phyloP scores from a whole-genome alignment of 2,797 vertebrate species.

The Karalla daura region DNA sequence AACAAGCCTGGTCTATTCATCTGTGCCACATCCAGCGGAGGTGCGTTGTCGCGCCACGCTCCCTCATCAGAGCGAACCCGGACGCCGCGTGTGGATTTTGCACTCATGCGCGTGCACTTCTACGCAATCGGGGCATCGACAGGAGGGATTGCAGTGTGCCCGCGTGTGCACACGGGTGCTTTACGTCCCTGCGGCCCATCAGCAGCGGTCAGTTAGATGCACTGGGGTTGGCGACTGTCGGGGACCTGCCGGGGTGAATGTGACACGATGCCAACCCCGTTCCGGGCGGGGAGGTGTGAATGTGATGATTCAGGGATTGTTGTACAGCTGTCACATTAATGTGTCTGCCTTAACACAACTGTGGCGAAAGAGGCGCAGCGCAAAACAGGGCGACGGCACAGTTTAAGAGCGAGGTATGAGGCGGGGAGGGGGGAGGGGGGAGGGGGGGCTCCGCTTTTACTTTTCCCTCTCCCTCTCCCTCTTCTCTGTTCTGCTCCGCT shows the following conservation, averaged over 20 bases:
- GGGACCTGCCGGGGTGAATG: slow-evolving; percentile 37
- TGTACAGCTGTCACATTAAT: slow-evolving; percentile 43
- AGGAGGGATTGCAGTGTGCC: no score
- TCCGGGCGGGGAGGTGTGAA: slow-evolving; percentile 27
- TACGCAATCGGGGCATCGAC: no score
- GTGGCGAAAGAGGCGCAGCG: slow-evolving; percentile 11
- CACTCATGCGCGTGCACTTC: no score
- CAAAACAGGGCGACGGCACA: slow-evolving; percentile 23
- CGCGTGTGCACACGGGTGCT: no score
- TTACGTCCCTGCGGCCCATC: slow-evolving; percentile 38
- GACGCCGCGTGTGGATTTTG: no score
- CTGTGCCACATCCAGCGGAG: neutral
- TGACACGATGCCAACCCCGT: slow-evolving; percentile 41
- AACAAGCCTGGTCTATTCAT: neutral
- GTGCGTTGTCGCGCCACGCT: neutral
- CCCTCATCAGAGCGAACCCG: no score
- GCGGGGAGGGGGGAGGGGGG: no score
- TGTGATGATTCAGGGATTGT: slow-evolving; percentile 56
- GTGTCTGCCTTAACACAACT: slow-evolving; percentile 20
- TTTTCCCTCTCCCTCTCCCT: neutral
- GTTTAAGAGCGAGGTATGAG: slow-evolving; percentile 61
- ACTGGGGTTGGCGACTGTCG: slow-evolving; percentile 28
- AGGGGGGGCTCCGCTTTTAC: neutral
- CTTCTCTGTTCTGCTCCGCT: neutral
- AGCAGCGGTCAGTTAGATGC: slow-evolving; percentile 18